Evolutionary conservation across 92 coral and sea anemone species (phyloP), one percentile per base, ranked within the genome.

Genomic region (Palythoa caribaeorum): DNA sequence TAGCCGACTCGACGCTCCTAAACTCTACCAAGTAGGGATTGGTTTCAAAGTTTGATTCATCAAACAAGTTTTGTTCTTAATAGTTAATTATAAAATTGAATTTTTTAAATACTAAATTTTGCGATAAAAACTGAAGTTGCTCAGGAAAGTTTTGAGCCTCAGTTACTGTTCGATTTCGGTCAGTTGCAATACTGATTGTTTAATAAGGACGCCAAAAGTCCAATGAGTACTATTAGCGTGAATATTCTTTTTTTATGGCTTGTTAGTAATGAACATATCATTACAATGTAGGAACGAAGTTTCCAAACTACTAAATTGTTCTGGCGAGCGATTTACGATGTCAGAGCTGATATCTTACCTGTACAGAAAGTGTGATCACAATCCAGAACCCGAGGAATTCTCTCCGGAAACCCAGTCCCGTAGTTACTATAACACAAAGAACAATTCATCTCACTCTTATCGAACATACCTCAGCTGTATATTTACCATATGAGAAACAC

Each of bases 361-460:
- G 98, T 97, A 54, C 99, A 97, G 77, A 87, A 97, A 1, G 97
- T 92, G 77, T 97, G 99, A 2, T 90, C 90, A 81, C 99, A 97
- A 73, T 94, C 95, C n/a, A 97, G 87, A 53, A 92, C 88, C 76
- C 99, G 89, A 16, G 99, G 99, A 21, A 97, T 95, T 70, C 95
- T 89, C 70, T 97, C 97, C 6, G 99, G 99, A 76, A 88, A 95
- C 38, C 98, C 98, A 9, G 96, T 95, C 9, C 98, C 98, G 65
- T 95, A 95, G 20, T 77, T 87, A 55, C 87, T 91, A 73, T 93
- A 95, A 80, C 98, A 95, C 72, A 95, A 81, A 72, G 92, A 87
- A 52, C 98, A 95, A 50, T 81, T 75, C 53, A 95, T 83, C 36
- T 95, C 96, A 78, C 86, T 90, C 90, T 90, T 93, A 83, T 95